Evolutionary conservation across 2,888 invertebrate species (phyloP).

Genomic region (Gortyna flavago): DNA sequence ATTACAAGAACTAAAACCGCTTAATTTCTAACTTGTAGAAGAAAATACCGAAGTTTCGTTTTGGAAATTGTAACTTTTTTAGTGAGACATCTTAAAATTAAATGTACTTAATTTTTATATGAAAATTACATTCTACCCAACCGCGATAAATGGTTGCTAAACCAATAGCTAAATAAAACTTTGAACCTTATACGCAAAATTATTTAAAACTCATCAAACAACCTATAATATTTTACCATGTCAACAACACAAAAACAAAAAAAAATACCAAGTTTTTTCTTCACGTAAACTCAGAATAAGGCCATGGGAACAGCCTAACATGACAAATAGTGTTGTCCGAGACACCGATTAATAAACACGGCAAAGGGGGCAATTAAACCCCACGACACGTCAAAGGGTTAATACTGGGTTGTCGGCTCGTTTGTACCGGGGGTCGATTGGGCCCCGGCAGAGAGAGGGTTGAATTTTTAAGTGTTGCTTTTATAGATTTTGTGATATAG

Average conservation of each 20-base stretch:
- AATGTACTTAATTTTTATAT: too few relatives aligned
- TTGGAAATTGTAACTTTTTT: too few relatives aligned
- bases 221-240: neutral
- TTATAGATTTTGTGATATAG: constrained; percentile 64
- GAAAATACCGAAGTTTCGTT: too few relatives aligned
- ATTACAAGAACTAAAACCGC: too few relatives aligned
- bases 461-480: constrained; percentile 70
- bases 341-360: constrained; percentile 85
- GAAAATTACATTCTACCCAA: neutral
- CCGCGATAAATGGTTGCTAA: neutral
- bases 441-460: constrained; percentile 56
- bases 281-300: constrained; percentile 71
- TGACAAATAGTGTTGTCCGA: constrained; percentile 80
- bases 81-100: too few relatives aligned
- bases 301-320: constrained; percentile 78
- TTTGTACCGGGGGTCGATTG: constrained; percentile 65
- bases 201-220: neutral
- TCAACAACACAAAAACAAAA: neutral
- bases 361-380: constrained; percentile 82
- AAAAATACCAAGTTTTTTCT: constrained; percentile 14
- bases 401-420: constrained; percentile 77
- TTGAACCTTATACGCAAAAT: constrained; percentile 9
- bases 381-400: constrained; percentile 89
- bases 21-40: too few relatives aligned
- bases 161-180: neutral